These are phyloP conservation scores for Hyppa rectilinea DNA, from an alignment of 2,888 invertebrate genomes.

Conservation along the genomic window DNA sequence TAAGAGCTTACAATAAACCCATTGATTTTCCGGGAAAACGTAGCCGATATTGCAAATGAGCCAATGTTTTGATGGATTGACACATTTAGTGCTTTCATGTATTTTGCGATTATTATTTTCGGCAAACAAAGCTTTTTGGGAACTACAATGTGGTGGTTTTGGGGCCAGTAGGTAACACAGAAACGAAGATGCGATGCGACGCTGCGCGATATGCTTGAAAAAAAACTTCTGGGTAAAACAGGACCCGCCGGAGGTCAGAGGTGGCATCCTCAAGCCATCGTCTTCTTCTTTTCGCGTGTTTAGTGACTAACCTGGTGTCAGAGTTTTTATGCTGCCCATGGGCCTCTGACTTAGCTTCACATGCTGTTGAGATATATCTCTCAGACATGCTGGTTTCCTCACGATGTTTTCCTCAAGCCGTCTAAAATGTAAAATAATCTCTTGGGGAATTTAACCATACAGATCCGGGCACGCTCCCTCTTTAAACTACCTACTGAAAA, in stretches of 20 bases:
- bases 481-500: not conserved
- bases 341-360: too few relatives aligned
- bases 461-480: too few relatives aligned
- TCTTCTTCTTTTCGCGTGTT: not conserved
- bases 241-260: not conserved
- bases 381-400: too few relatives aligned
- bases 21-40: not conserved
- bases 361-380: too few relatives aligned
- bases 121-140: slow-evolving; percentile 13
- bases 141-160: not conserved
- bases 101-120: slow-evolving; percentile 3
- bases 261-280: not conserved
- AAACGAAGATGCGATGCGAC: not conserved
- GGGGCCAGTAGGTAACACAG: not conserved
- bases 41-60: not conserved
- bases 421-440: not conserved
- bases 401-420: too few relatives aligned
- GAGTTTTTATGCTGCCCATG: too few relatives aligned
- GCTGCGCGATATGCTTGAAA: not conserved
- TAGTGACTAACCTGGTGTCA: too few relatives aligned
- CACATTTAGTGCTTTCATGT: not conserved
- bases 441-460: too few relatives aligned
- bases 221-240: not conserved
- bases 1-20: not conserved
- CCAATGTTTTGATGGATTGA: not conserved